Conservation (phyloP, 2,797 vertebrate genomes). For the Anguilla pacifica region DNA sequence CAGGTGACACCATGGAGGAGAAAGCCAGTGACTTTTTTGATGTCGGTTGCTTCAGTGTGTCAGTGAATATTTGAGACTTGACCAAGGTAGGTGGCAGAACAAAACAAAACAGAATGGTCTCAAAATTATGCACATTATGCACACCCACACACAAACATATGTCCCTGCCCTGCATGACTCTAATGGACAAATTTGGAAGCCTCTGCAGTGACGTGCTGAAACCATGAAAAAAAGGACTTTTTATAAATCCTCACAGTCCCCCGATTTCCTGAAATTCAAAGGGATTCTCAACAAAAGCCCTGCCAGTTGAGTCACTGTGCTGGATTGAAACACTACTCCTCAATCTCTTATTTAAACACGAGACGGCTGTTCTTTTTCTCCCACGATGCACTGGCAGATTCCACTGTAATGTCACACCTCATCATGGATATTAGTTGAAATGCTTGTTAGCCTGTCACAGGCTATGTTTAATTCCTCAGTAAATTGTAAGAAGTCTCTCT, state of each 20-base stretch:
- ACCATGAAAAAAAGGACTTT: background rate
- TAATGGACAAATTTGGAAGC: background rate
- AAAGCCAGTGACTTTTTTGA: background rate
- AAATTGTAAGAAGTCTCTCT: background rate
- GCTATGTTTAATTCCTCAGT: background rate
- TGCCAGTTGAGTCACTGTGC: background rate
- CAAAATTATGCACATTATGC: background rate
- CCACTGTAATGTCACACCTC: background rate
- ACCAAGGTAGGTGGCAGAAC: background rate
- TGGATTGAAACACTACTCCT: background rate
- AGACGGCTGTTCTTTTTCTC: background rate
- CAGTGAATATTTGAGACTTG: background rate
- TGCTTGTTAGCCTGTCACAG: background rate
- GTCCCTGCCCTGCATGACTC: background rate
- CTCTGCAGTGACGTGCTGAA: background rate
- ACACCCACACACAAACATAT: background rate
- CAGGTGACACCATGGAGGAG: background rate
- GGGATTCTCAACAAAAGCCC: background rate
- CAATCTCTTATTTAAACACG: background rate
- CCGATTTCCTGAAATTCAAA: background rate
- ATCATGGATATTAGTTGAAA: background rate
- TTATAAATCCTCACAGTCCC: background rate
- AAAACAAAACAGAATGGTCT: no score
- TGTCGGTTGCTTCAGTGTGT: background rate
- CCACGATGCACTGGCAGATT: background rate